These are phyloP conservation scores for Graphium colonna DNA, from an alignment of 2,888 invertebrate species.

Conservation along the genomic window DNA sequence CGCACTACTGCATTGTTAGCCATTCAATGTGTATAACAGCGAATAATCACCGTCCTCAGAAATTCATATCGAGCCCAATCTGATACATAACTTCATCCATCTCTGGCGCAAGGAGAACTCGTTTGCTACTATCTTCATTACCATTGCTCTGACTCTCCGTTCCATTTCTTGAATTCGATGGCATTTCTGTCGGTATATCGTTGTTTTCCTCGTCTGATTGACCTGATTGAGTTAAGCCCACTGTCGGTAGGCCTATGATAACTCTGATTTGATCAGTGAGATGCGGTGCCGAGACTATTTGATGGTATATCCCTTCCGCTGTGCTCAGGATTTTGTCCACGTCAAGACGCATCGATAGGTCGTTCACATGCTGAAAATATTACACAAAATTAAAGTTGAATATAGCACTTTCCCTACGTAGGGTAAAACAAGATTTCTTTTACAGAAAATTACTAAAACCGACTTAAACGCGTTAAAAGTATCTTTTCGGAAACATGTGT, in stretches of 20 bases:
- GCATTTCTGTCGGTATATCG: neutral
- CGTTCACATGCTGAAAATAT: constrained; percentile 92
- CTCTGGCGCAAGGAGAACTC: constrained; percentile 48
- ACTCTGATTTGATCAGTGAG: constrained; percentile 85
- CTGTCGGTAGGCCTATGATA: constrained; percentile 82
- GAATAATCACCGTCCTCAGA: constrained; percentile 47
- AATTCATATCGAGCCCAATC: constrained; percentile 77
- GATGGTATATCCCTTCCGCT: constrained; percentile 96
- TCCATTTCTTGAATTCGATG: neutral
- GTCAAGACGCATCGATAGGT: constrained; percentile 92
- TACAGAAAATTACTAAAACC: too few species aligned
- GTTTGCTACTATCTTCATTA: constrained; percentile 31
- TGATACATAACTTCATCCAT: constrained; percentile 81
- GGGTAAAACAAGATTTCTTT: too few species aligned
- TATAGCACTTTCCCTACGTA: too few species aligned
- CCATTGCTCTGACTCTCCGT: constrained; percentile 41
- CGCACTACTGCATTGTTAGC: neutral
- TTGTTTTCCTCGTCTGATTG: constrained; percentile 29
- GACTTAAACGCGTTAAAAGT: too few species aligned
- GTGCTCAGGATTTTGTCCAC: constrained; percentile 89
- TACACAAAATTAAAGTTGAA: neutral
- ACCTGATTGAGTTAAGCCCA: constrained; percentile 54
- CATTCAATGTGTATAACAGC: constrained; percentile 12
- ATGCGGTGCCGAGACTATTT: constrained; percentile 86
- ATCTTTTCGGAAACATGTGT: too few species aligned